Base-by-base conservation (phyloP, 2,888 invertebrate species). In the Agrenia bidenticulata region DNA sequence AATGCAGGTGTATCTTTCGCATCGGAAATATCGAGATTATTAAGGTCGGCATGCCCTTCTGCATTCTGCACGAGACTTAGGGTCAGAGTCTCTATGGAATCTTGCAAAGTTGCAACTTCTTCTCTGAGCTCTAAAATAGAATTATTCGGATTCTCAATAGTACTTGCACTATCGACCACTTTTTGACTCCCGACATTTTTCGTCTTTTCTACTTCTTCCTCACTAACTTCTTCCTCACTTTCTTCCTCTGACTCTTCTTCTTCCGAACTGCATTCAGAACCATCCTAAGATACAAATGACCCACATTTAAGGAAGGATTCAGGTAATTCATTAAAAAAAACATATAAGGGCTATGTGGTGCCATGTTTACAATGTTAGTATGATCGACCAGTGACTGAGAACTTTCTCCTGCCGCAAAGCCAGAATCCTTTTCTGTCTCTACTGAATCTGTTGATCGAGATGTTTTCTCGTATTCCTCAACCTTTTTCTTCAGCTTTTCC, bases 51-150 rank as follows among this genome's bases (percentile, higher is more conserved):
- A 4, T 13, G n/a, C 24, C 42, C 23, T 13, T 24, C 24, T 4
- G 19, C 58, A 58, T 42, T 58, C 19, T 60, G 37, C 2, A 63
- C 59, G 11, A 72, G 57, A 15, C 58, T 62, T 15, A 69, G 62
- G 0, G 70, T 73, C 51, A 69, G 42, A 50, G 68, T 70, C 54
- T 73, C 70, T 49, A 73, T 73, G 13, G 72, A 73, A 4, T 70
- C 68, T 54, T 70, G 70, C 21, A 73, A 55, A 21, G 57, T 66
- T 11, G 68, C 66, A 15, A 69, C 70, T 65, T 73, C 67, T 64
- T 71, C 62, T 19, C 69, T 45, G 5, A 69, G 24, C 27, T 61
- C 60, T 41, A 60, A 61, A 21, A 70, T 67, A 39, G 60, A n/a
- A 1, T 13, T 37, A 5, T 19, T 26, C 5, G 54, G 59, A 15